Base-by-base conservation (phyloP, 2,888 invertebrate species). In the Sicus ferrugineus region DNA sequence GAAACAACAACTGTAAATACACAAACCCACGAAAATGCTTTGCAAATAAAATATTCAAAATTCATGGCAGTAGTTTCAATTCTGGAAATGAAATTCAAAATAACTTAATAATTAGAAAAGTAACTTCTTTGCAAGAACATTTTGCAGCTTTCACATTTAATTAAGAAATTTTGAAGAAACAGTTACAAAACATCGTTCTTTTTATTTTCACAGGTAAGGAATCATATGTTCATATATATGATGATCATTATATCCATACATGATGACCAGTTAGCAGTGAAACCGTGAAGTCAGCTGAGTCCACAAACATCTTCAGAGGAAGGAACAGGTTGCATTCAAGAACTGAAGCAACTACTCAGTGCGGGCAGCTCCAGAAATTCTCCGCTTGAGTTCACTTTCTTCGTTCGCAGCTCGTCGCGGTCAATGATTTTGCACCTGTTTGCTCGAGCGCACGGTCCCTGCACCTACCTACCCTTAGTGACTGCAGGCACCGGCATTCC, bases 381-480 rank as follows among this genome's bases (percentile, higher is more conserved):
- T 31, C 31, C 28, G 26, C 26, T 52, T 56, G 14, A 48, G 9
- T 68, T 34, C 64, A 63, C 26, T 48, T 68, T 68, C 68, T 61
- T 65, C 38, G 66, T 56, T 67, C 28, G 9, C n/a, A 64, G 46
- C 21, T 68, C 73, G 73, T 72, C 69, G 71, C 75, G 73, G 65
- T 75, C 70, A 69, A 66, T 72, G 75, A 63, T 70, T 63, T 69
- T 73, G 72, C 75, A 75, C 73, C 75, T 75, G 75, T 62, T 68
- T 48, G 52, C 61, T 61, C 54, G 68, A 26, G 58, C 67, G 52
- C 48, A 28, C 31, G 48, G n/a, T 34, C 38, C 38, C 23, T 56
- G 56, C 26, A 30, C n/a, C n/a, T 31, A n/a, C 31, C 38, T 59
- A 38, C 38, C 54, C 65, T 28, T 46, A 19, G 4, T 31, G n/a